These are phyloP conservation scores for Papio anubis DNA, from an alignment of 2,113 vertebrate species.

Conservation along the genomic window DNA sequence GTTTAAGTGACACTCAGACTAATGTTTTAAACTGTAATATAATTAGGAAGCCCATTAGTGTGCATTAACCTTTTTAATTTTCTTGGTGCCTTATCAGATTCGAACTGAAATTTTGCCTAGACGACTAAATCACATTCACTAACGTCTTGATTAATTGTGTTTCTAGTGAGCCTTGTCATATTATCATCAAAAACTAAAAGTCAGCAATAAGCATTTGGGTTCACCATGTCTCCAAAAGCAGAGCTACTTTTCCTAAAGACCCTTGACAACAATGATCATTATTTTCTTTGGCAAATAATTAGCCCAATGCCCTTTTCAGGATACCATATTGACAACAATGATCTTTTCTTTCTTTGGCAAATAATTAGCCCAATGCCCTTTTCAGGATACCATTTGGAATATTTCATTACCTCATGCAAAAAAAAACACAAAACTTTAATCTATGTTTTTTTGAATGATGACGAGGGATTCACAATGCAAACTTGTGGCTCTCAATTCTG, in stretches of 20 bases:
- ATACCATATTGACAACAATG: constrained; percentile 16
- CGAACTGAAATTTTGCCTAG: constrained; percentile 78
- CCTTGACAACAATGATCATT: constrained; percentile 29
- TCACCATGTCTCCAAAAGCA: constrained; percentile 20
- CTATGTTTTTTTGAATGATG: not conserved
- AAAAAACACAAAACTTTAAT: not conserved
- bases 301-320: not conserved
- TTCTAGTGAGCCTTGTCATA: constrained; percentile 73
- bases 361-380: constrained; percentile 33
- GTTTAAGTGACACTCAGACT: constrained; percentile 58
- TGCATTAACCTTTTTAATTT: constrained; percentile 77
- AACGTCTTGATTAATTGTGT: constrained; percentile 81
- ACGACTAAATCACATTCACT: constrained; percentile 80
- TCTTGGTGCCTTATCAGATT: constrained; percentile 72
- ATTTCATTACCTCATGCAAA: not conserved
- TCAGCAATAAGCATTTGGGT: constrained; percentile 46
- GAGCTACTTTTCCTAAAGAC: constrained; percentile 41
- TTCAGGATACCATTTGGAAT: constrained; percentile 30
- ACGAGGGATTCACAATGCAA: not conserved
- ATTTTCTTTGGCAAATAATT: constrained; percentile 48
- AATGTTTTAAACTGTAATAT: constrained; percentile 58
- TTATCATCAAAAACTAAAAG: constrained; percentile 57
- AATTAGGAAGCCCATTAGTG: constrained; percentile 74
- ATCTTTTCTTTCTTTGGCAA: constrained; percentile 42
- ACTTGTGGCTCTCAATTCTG: not conserved